Base-by-base conservation (phyloP, 1,140 invertebrate species). In the Leptoteleia sp. region DNA sequence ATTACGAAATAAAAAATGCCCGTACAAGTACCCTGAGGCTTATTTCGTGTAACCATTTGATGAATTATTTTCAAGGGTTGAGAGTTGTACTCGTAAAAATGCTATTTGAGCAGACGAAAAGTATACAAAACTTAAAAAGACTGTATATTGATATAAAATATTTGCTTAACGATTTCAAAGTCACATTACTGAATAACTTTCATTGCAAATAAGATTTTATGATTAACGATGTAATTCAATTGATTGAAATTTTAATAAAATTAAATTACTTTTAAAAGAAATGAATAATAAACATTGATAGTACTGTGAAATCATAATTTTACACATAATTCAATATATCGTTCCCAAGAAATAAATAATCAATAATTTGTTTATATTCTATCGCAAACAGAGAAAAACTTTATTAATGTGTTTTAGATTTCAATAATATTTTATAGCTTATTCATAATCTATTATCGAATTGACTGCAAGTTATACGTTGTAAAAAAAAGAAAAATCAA, bases 1-100 rank as follows among this genome's bases (percentile, higher is more conserved):
- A 68, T 47, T 45, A 76, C 15, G 40, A 70, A 70, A 77, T 77
- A 17, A 59, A 70, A 76, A 77, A 76, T 77, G 75, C 75, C 75
- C 65, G 48, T 71, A 57, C 29, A 77, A 35, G 57, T 33, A 76
- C 64, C 73, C 64, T 70, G 64, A 70, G 73, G 57, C 64, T 61
- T 59, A 75, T 65, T 62, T 40, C 27, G 33, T n/a, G 8, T 47
- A 38, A 59, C 6, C n/a, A 4, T 65, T 40, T 45, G 19, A 52
- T 35, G 38, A 61, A 75, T 57, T 40, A 48, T 64, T 9, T 42
- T 25, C 11, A 17, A 40, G 33, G 15, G 12, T 52, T 25, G 29
- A 19, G 35, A 48, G 27, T 15, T 42, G 15, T 35, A 57, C 35
- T 50, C n/a, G 22, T 25, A 67, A 61, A 76, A 67, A 76, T 76